These are phyloP conservation scores for Hafferia zeledoni DNA, from an alignment of 2,797 vertebrate genomes.

Conservation along the genomic window DNA sequence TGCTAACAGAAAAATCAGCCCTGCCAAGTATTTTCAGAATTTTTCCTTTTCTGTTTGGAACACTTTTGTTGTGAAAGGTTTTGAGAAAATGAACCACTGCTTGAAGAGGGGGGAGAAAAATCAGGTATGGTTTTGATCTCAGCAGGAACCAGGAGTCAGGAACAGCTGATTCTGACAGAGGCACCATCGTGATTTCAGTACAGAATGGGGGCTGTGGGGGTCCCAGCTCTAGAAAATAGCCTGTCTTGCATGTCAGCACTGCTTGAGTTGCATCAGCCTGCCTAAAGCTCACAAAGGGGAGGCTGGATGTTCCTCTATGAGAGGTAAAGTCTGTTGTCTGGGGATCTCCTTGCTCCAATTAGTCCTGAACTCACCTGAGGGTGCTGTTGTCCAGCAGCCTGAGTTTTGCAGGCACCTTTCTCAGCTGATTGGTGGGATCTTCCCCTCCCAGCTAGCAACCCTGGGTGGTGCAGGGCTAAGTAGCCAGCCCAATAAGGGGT, in stretches of 20 bases:
- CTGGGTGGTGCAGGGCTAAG: background rate
- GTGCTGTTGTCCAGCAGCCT: background rate
- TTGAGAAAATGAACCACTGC: background rate
- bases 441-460: background rate
- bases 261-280: background rate
- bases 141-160: background rate
- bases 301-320: background rate
- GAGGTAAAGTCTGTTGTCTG: background rate
- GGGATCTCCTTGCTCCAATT: background rate
- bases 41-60: conserved; percentile 11
- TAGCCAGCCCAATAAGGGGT: background rate
- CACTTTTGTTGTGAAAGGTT: background rate
- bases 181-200: background rate
- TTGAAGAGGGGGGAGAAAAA: background rate
- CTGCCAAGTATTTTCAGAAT: background rate
- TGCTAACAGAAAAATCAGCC: background rate
- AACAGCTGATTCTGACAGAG: conserved; percentile 5
- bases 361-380: background rate
- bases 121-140: conserved; percentile 51
- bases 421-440: background rate
- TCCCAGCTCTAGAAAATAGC: background rate
- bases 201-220: background rate
- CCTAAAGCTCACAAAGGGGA: background rate
- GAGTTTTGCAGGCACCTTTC: background rate
- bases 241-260: background rate